Conservation (phyloP, 2,797 vertebrate genomes). For the Coilia nasus region DNA sequence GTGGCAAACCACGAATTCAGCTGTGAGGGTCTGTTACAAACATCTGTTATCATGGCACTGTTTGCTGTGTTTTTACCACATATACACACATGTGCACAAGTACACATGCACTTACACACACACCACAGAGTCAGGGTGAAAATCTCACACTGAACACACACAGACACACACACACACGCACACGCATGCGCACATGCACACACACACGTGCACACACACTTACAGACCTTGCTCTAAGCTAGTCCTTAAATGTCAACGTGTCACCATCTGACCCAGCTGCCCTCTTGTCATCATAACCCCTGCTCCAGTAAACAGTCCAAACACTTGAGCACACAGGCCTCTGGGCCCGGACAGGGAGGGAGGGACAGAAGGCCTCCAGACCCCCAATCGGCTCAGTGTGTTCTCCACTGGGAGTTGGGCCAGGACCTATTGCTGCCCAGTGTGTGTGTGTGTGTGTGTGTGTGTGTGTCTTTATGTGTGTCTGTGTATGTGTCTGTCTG, state of each 20-base stretch:
- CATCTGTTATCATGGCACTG: neutral
- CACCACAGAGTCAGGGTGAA: neutral
- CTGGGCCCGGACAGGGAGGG: neutral
- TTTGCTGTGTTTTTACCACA: neutral
- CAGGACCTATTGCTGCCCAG: neutral
- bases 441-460: no score
- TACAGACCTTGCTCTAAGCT: constrained; percentile 22
- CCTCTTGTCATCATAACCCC: constrained; percentile 9
- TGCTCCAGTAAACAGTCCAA: constrained; percentile 1
- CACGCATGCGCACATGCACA: neutral
- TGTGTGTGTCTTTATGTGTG: no score
- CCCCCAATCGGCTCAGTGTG: constrained; percentile 32
- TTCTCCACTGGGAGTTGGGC: constrained; percentile 40
- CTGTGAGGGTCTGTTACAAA: neutral
- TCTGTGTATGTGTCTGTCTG: no score
- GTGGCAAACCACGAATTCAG: no score
- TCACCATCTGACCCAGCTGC: constrained; percentile 24
- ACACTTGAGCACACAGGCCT: neutral
- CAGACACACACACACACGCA: neutral
- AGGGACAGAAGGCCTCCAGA: constrained; percentile 15
- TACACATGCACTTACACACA: neutral
- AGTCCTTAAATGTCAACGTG: neutral
- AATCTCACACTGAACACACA: neutral
- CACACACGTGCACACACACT: neutral
- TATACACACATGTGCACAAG: neutral